Conservation (phyloP, 2,797 vertebrate genomes). For the Pseudocheirus occidentalis region DNA sequence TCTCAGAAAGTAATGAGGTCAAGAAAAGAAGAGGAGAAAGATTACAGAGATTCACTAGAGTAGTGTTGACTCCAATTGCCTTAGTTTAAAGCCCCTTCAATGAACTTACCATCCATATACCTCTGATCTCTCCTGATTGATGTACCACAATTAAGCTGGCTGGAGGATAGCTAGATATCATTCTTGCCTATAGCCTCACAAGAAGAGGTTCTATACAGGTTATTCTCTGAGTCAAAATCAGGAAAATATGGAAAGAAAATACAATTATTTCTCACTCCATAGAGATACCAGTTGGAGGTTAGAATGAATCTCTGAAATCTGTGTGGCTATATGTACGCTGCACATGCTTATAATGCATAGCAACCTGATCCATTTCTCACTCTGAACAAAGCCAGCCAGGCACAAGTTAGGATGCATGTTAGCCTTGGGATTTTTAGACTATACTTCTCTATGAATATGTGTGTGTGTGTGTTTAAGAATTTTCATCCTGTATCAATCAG, state of each 20-base stretch:
- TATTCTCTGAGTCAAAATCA: neutral
- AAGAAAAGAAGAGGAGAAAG: neutral
- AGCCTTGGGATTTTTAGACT: neutral
- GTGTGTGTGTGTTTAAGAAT: neutral
- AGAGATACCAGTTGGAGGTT: neutral
- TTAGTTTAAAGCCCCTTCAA: neutral
- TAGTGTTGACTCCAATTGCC: neutral
- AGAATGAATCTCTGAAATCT: neutral
- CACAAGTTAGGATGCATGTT: neutral
- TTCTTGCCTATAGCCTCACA: neutral
- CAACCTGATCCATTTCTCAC: neutral
- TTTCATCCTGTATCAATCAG: neutral
- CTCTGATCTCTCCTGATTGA: neutral
- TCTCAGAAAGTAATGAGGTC: neutral
- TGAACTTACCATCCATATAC: neutral
- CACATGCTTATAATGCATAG: neutral
- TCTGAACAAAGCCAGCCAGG: neutral
- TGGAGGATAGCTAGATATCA: neutral
- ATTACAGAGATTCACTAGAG: neutral
- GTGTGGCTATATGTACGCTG: neutral
- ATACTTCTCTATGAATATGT: neutral
- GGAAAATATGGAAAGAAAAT: neutral
- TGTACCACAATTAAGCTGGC: neutral
- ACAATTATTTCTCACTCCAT: neutral
- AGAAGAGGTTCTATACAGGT: neutral